phyloP scores from a whole-genome alignment of 2,113 vertebrate species.

The Mirza zaza region DNA sequence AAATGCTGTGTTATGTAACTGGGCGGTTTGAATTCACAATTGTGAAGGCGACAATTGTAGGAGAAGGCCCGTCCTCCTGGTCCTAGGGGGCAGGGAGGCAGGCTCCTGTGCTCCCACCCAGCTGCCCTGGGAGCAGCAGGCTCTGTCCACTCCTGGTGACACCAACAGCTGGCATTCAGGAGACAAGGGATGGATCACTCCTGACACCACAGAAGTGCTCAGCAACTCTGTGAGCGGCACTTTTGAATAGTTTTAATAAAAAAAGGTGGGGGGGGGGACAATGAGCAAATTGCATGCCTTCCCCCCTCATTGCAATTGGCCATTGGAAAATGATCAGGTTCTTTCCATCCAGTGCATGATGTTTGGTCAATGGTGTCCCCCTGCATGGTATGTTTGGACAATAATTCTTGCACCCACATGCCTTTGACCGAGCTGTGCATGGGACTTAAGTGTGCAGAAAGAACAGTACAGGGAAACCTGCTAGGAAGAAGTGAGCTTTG shows the following conservation, averaged over 20 bases:
- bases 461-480: too few species aligned
- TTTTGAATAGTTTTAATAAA: background rate
- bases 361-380: background rate
- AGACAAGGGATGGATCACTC: background rate
- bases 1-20: constrained; percentile 61
- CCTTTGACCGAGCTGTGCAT: rapidly evolving
- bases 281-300: background rate
- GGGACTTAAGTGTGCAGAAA: background rate
- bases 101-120: background rate
- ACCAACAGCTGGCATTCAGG: background rate
- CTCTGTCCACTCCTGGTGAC: background rate
- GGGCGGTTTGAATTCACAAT: constrained; percentile 71
- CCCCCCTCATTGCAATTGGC: rapidly evolving
- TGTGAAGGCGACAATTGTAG: constrained; percentile 67
- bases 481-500: background rate
- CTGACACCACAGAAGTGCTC: background rate
- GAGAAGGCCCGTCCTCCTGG: constrained; percentile 18
- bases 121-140: background rate
- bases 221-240: rapidly evolving
- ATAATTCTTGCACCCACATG: rapidly evolving
- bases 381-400: rapidly evolving
- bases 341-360: rapidly evolving
- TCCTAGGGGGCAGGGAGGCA: background rate
- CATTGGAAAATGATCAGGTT: background rate
- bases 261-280: background rate